A percentile compares a stretch with the other conserved stretches of the same genome.
Conservation (phyloP, 2,797 vertebrate genomes). For the Anguilla marmorata region DNA sequence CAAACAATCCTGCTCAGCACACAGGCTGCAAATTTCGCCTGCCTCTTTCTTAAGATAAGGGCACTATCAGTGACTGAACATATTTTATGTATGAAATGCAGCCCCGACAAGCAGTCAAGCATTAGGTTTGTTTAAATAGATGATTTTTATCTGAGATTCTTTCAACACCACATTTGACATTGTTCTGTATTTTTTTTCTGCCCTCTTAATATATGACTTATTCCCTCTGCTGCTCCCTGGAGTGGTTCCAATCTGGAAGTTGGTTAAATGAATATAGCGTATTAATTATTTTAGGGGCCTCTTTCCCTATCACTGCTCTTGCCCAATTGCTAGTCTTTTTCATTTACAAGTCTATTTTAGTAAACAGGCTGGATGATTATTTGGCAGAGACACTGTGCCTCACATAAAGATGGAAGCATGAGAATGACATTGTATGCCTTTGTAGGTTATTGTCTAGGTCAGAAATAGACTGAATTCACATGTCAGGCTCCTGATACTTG, state of each 20-base stretch:
- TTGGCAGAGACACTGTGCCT: constrained; percentile 65
- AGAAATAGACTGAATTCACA: constrained; percentile 78
- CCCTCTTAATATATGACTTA: constrained; percentile 57
- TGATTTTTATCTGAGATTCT: constrained; percentile 87
- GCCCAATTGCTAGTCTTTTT: constrained; percentile 32
- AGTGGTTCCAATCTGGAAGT: constrained; percentile 59
- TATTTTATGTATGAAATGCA: constrained; percentile 99
- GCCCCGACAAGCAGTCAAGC: constrained; percentile 94
- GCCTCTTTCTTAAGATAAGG: constrained; percentile 95
- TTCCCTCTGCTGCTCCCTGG: constrained; percentile 58
- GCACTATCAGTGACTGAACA: constrained; percentile 95
- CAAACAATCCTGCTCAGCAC: constrained; percentile 86
- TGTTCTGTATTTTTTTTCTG: constrained; percentile 70
- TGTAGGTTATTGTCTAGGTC: constrained; percentile 76
- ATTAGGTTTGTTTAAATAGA: constrained; percentile 97
- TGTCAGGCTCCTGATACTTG: constrained; percentile 42
- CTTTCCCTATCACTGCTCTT: constrained; percentile 28
- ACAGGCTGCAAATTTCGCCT: constrained; percentile 84
- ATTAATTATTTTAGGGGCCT: constrained; percentile 65
- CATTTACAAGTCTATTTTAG: constrained; percentile 65
- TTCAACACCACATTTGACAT: constrained; percentile 77
- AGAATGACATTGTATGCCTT: constrained; percentile 65
- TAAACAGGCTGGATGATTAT: constrained; percentile 67
- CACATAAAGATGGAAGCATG: constrained; percentile 57
- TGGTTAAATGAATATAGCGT: constrained; percentile 58